These are phyloP conservation scores for Oikopleura dioica DNA, from an alignment of 23 tunicate genomes.

Conservation along the genomic window DNA sequence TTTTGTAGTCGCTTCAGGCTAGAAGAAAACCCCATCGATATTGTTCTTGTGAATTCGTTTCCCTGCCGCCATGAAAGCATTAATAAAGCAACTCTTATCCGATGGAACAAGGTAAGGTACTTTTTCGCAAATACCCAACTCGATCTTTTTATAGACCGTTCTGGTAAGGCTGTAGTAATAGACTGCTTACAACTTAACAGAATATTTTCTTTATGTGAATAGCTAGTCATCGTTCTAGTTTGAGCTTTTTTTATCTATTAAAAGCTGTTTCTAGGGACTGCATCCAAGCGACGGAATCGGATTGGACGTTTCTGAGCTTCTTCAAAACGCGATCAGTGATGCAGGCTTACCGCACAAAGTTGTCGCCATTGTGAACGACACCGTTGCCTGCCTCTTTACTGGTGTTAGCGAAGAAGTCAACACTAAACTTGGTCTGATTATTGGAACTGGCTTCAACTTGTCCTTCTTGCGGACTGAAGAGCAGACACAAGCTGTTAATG, in stretches of 20 bases:
- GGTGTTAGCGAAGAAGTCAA: background rate
- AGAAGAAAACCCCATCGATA: background rate
- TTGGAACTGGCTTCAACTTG: slow-evolving; percentile 8
- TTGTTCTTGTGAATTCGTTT: background rate
- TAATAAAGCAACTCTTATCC: background rate
- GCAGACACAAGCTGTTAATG: background rate
- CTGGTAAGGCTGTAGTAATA: too few species aligned
- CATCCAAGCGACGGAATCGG: background rate
- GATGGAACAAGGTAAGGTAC: background rate
- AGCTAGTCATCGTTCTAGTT: too few species aligned
- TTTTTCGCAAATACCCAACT: too few species aligned
- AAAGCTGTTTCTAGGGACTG: too few species aligned
- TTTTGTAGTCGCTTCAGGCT: background rate
- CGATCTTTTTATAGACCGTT: too few species aligned
- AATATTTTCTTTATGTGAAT: too few species aligned
- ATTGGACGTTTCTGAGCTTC: background rate
- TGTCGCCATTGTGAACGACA: background rate
- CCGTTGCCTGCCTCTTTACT: slow-evolving; percentile 1
- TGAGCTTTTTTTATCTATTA: too few species aligned
- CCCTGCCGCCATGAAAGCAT: background rate
- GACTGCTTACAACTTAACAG: too few species aligned
- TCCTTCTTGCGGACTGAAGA: background rate
- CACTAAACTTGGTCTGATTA: background rate
- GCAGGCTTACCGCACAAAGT: background rate
- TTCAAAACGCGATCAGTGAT: background rate